phyloP scores from a whole-genome alignment of 2,888 invertebrate species.

The Lasioglossum oenotherae region DNA sequence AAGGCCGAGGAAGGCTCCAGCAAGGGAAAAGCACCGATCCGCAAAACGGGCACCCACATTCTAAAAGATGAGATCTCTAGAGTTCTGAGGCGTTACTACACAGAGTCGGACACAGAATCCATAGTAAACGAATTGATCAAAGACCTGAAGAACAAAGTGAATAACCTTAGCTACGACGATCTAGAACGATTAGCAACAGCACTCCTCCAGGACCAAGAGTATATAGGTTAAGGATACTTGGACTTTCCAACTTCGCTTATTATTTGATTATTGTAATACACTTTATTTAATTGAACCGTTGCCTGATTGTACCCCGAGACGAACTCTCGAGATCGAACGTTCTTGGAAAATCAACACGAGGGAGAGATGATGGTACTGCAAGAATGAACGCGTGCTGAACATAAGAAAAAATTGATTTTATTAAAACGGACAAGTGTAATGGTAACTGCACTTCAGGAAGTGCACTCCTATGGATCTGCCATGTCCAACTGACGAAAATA shows the following conservation, averaged over 20 bases:
- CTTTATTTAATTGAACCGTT: constrained; percentile 69
- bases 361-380: background rate
- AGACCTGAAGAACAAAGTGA: constrained; percentile 85
- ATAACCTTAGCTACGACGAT: constrained; percentile 87
- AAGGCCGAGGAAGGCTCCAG: constrained; percentile 70
- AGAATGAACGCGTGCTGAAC: background rate
- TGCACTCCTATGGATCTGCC: constrained; percentile 85
- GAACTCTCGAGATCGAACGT: background rate
- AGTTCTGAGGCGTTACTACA: constrained; percentile 87
- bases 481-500: constrained; percentile 92
- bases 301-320: constrained; percentile 45
- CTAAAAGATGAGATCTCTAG: constrained; percentile 87
- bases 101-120: constrained; percentile 88
- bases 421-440: constrained; percentile 44
- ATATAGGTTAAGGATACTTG: constrained; percentile 82
- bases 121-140: constrained; percentile 87
- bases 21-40: constrained; percentile 66
- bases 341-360: background rate
- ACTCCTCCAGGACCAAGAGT: constrained; percentile 90
- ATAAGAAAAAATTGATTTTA: constrained; percentile 50
- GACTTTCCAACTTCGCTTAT: constrained; percentile 56
- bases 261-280: constrained; percentile 65
- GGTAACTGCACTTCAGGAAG: constrained; percentile 17
- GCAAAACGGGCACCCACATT: constrained; percentile 81
- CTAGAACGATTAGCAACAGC: constrained; percentile 87